phyloP scores from a whole-genome alignment of 2,113 vertebrate genomes.

The Chloropsis cyanopogon region DNA sequence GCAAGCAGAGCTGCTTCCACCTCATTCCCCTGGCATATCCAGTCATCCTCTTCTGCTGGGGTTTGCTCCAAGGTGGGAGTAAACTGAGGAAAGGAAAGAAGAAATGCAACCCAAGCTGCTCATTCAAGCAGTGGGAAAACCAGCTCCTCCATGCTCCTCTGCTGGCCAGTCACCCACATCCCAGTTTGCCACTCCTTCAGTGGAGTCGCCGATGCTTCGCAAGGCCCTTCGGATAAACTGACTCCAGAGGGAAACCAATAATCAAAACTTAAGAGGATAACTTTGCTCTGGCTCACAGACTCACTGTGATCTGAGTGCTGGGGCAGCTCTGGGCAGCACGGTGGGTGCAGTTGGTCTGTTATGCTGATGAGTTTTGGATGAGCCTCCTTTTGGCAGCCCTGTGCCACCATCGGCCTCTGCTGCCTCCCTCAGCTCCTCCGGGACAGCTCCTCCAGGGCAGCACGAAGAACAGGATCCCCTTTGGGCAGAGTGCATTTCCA shows the following conservation, averaged over 20 bases:
- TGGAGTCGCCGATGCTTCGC: fast-evolving
- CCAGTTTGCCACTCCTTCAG: not conserved
- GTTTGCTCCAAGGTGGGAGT: not conserved
- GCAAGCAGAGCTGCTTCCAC: not conserved
- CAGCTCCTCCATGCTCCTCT: not conserved
- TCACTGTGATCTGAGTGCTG: not conserved
- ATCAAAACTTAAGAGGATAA: fast-evolving
- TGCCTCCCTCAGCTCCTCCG: not conserved
- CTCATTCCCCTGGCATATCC: not conserved
- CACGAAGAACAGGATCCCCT: too few relatives aligned
- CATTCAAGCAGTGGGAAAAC: not conserved
- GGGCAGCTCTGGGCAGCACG: not conserved
- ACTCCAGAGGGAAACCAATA: not conserved
- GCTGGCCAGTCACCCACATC: not conserved
- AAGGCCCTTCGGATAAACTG: not conserved
- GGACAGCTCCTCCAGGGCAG: not conserved
- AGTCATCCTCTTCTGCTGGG: not conserved
- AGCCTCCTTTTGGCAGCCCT: not conserved
- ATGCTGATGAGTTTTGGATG: fast-evolving
- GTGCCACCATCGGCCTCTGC: fast-evolving
- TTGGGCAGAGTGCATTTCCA: not conserved
- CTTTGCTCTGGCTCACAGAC: not conserved
- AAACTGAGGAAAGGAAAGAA: fast-evolving
- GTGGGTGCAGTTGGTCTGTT: fast-evolving
- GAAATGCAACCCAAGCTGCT: not conserved